A percentile compares a stretch with the other conserved stretches of the same genome.
Conservation (phyloP, 53 echinoderm and acorn worm species). For the Antedon mediterranea region DNA sequence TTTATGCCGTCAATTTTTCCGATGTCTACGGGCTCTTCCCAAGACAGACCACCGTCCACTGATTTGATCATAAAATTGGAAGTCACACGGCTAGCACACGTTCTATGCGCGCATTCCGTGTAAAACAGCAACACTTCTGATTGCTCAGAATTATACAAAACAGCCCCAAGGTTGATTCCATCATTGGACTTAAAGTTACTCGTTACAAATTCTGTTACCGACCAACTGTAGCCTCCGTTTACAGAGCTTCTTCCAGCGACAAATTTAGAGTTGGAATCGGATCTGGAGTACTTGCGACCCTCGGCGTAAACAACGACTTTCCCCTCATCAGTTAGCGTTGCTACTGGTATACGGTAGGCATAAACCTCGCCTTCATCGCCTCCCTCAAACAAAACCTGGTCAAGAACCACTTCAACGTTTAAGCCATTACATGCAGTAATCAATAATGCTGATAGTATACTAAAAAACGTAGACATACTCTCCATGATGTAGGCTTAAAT, state of each 20-base stretch:
- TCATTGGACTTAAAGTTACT: conserved; percentile 30
- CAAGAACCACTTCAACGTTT: not conserved
- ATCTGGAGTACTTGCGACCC: conserved; percentile 22
- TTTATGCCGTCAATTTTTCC: not conserved
- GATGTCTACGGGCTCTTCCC: not conserved
- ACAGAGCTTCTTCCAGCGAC: conserved; percentile 18
- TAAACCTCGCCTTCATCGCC: not conserved
- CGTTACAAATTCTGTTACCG: conserved; percentile 7
- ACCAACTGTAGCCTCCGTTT: conserved; percentile 27
- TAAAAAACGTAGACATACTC: not conserved
- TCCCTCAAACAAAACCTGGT: not conserved
- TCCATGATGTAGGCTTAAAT: too few relatives aligned
- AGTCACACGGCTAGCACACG: not conserved
- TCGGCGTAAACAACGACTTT: conserved; percentile 39
- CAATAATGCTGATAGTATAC: not conserved
- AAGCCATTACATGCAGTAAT: not conserved
- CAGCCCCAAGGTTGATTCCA: conserved; percentile 27
- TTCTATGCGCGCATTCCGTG: conserved; percentile 24
- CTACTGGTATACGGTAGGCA: not conserved
- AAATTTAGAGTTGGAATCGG: conserved; percentile 26
- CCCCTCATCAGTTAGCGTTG: conserved; percentile 6
- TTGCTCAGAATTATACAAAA: conserved; percentile 15
- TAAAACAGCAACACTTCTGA: conserved; percentile 22
- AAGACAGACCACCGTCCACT: not conserved
- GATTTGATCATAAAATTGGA: not conserved